Evolutionary conservation across 2,888 invertebrate species (phyloP), one percentile per base, ranked within the genome.

Genomic region (Scelioninae gen. 1): DNA sequence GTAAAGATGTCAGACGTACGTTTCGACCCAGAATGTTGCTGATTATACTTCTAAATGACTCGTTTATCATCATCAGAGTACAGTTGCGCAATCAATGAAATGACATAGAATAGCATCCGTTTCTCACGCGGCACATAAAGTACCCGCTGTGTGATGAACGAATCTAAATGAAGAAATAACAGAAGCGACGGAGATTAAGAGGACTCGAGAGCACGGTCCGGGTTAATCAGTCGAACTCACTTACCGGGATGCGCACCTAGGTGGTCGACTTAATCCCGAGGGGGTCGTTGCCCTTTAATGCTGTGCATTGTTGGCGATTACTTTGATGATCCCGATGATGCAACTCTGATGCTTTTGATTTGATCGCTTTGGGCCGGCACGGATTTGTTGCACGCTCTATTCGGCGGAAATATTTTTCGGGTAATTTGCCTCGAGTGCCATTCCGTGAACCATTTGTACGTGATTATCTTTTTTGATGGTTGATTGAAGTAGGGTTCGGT

Each of bases 101-200:
- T 45, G 55, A 49, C 72, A n/a, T n/a, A n/a, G n/a, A n/a, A n/a
- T n/a, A n/a, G 66, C 76, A 68, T 78, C 69, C 77, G 82, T 71
- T 84, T 84, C 80, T 81, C 84, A 83, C 78, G 82, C 75, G 45
- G 80, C 47, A 71, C 77, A 75, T 58, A 74, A 84, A 79, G 72
- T 71, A 75, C 82, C 72, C 69, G 84, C n/a, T n/a, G n/a, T n/a
- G n/a, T n/a, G n/a, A n/a, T n/a, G n/a, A n/a, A 82, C 79, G 72
- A 79, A 78, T 62, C 85, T 82, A 86, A 88, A 89, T 89, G 88
- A 88, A 89, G 87, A 88, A 89, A 88, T 88, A 88, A 88, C 87
- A 86, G 72, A 72, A 31, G 40, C 49, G 23, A 58, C 86, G 78
- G 79, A 83, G 87, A 88, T 88, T 88, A 88, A 88, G 87, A 87